Evolutionary conservation across 2,888 invertebrate species (phyloP), one percentile per base, ranked within the genome.

Genomic region (Agonopterix arenella): DNA sequence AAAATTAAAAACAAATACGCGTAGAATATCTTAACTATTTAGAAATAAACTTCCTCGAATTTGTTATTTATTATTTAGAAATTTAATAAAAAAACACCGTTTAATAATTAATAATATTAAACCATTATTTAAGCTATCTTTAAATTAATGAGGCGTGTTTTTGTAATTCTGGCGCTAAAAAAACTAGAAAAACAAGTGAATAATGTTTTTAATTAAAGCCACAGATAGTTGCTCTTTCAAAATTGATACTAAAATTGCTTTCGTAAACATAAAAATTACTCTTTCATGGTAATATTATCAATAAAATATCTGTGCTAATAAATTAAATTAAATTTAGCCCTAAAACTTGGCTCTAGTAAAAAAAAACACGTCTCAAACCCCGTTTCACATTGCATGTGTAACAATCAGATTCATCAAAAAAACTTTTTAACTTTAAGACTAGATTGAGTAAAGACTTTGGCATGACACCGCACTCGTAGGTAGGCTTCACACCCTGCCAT

Each of bases 1-100:
- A 28, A 28, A 28, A 28, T 28, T 28, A 7, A 5, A 28, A 28
- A 56, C 57, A 59, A 57, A 48, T 47, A 54, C 54, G 54, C 52
- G 52, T 52, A 52, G 56, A 53, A 54, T 52, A 51, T 51, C 2
- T 40, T 40, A n/a, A 40, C 40, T 40, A 5, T 52, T 36, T 54
- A 53, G 68, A 58, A 59, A 57, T 65, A 68, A 70, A 71, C 66
- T 73, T 73, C 74, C 74, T 74, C 70, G 68, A 66, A 71, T 72
- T 70, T 70, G 72, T 74, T 75, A 73, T 70, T 74, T 70, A 75
- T 71, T 75, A 72, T 73, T 69, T 74, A 73, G 68, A 66, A 60
- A 70, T 58, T 59, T 55, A 59, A 57, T 54, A 60, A 58, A 58
- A 52, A 53, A 53, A 52, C 55, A 54, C 52, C 53, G 55, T 54